Percentiles rank a stretch among this genome's conserved stretches.
Evolutionary conservation across 2,113 vertebrate genomes (phyloP).

Genomic region (Siniperca knerii): DNA sequence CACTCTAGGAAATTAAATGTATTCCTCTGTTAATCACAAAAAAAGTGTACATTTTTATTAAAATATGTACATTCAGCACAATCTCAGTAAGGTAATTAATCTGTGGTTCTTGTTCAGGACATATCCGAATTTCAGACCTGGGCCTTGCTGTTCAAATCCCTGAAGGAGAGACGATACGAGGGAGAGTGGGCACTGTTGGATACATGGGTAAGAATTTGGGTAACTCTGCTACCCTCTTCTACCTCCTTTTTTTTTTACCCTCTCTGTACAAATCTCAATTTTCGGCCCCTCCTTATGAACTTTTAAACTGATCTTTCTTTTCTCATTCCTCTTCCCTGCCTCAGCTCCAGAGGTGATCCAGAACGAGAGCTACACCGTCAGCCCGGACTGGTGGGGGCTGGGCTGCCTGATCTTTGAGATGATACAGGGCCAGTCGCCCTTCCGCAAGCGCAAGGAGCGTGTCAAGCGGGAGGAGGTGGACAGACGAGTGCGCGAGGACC

Average conservation of each 20-base stretch:
- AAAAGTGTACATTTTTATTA: neutral
- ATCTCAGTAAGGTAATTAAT: neutral
- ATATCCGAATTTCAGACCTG: constrained; percentile 94
- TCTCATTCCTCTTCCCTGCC: neutral
- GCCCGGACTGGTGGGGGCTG: constrained; percentile 96
- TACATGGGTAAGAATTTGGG: constrained; percentile 90
- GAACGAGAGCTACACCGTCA: constrained; percentile 90
- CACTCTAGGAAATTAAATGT: neutral
- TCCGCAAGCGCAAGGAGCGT: constrained; percentile 91
- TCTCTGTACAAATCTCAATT: neutral
- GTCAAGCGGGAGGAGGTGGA: constrained; percentile 92
- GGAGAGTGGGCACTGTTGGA: constrained; percentile 92
- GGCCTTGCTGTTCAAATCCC: constrained; percentile 93
- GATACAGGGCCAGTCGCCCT: constrained; percentile 94
- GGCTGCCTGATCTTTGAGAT: constrained; percentile 95
- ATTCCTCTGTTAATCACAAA: neutral
- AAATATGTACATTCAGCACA: neutral
- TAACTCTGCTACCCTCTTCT: neutral
- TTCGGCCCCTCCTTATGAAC: neutral
- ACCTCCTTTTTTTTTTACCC: neutral
- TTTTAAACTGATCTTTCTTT: neutral
- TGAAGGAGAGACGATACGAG: constrained; percentile 89
- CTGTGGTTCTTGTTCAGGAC: constrained; percentile 82
- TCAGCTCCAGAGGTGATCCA: constrained; percentile 94
- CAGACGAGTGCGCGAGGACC: constrained; percentile 88